Evolutionary conservation across 2,888 invertebrate species (phyloP).

Genomic region (Cephus runcator): DNA sequence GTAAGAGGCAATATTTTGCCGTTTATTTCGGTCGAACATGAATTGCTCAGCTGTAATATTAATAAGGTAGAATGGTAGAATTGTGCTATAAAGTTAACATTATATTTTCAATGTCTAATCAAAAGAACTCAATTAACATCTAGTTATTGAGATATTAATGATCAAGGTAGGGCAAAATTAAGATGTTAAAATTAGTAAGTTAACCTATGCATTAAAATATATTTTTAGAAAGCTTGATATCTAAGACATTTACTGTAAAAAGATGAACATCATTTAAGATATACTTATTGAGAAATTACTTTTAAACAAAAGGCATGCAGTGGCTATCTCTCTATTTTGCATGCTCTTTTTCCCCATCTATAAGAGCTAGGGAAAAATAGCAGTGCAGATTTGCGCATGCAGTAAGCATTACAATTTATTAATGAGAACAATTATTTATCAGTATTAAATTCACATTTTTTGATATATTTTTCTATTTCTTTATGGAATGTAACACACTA

Average conservation of each 20-base stretch:
- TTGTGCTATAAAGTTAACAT: background rate
- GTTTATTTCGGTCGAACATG: constrained; percentile 83
- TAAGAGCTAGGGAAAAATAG: too few relatives aligned
- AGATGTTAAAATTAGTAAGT: background rate
- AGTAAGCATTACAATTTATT: background rate
- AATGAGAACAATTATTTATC: background rate
- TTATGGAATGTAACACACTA: too few relatives aligned
- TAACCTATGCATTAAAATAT: too few relatives aligned
- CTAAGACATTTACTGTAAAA: too few relatives aligned
- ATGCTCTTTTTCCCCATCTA: too few relatives aligned
- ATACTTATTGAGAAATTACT: too few relatives aligned
- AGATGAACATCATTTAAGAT: too few relatives aligned
- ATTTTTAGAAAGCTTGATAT: too few relatives aligned
- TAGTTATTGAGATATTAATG: background rate
- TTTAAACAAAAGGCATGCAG: too few relatives aligned
- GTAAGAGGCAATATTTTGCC: constrained; percentile 80
- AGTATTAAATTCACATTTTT: background rate
- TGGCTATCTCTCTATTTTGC: too few relatives aligned
- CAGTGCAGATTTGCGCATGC: too few relatives aligned
- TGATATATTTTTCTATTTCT: too few relatives aligned
- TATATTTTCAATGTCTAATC: background rate
- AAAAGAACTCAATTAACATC: background rate
- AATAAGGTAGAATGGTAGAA: background rate
- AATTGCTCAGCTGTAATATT: constrained; percentile 74
- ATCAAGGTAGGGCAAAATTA: background rate